Conservation (phyloP, 37 sponge, comb jelly and placozoan species). For the Theonella swinhoei region DNA sequence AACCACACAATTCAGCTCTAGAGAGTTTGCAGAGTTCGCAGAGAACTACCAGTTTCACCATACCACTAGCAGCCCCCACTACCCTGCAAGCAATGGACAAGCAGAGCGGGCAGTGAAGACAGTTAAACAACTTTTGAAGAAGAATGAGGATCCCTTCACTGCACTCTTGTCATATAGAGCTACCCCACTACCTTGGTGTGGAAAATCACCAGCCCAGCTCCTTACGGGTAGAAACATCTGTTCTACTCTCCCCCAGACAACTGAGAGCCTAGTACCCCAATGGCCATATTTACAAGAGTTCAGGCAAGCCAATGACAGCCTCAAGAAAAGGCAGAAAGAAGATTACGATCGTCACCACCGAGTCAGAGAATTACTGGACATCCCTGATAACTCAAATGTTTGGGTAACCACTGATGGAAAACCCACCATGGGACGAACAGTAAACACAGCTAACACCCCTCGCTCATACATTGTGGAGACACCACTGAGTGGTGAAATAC, state of each 20-base stretch:
- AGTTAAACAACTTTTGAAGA: slow-evolving; percentile 22
- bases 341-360: slow-evolving; percentile 47
- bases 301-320: neutral
- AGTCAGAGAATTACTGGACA: neutral
- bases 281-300: slow-evolving; percentile 49
- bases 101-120: slow-evolving; percentile 55
- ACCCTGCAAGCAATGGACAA: slow-evolving; percentile 63
- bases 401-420: slow-evolving; percentile 40
- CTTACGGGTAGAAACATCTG: slow-evolving; percentile 39
- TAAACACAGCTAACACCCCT: slow-evolving; percentile 11
- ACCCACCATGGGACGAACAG: neutral
- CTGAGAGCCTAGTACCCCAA: slow-evolving; percentile 26
- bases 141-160: slow-evolving; percentile 17
- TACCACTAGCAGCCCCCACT: slow-evolving; percentile 51
- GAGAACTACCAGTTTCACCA: slow-evolving; percentile 35
- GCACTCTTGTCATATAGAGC: slow-evolving; percentile 51
- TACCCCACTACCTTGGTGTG: slow-evolving; percentile 68
- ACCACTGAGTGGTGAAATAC: slow-evolving; percentile 22
- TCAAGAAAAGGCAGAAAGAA: slow-evolving; percentile 32
- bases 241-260: slow-evolving; percentile 45
- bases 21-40: slow-evolving; percentile 45
- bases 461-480: slow-evolving; percentile 35
- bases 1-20: slow-evolving; percentile 57
- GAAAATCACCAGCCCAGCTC: slow-evolving; percentile 45
- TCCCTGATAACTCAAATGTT: slow-evolving; percentile 31